A percentile compares a stretch with the other conserved stretches of the same genome.
Conservation (phyloP, 2,888 invertebrate species). For the Cataglyphis cursor region DNA sequence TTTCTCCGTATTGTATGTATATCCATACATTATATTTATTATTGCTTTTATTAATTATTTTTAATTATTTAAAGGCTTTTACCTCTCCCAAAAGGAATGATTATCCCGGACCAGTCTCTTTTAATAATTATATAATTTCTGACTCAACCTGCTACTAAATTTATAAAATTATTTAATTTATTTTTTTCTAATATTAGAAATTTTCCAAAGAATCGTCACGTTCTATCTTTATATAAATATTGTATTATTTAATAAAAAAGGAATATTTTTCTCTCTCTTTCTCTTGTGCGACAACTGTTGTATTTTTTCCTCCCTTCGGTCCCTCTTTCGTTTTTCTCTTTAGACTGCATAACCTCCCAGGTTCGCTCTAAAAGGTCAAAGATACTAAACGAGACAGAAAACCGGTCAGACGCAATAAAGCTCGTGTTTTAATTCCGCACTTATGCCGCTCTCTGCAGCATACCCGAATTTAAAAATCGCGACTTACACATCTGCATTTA, state of each 20-base stretch:
- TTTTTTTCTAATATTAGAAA: neutral
- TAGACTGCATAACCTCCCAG: conserved; percentile 40
- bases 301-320: neutral
- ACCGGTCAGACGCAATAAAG: conserved; percentile 79
- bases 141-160: neutral
- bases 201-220: neutral
- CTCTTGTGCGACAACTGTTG: neutral
- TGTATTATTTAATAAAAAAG: neutral
- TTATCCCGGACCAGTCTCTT: neutral
- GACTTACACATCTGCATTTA: conserved; percentile 82
- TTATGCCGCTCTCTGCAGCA: conserved; percentile 65
- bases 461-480: conserved; percentile 85
- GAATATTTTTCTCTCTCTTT: neutral
- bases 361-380: conserved; percentile 49
- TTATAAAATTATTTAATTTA: conserved; percentile 19
- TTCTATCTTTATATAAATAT: neutral
- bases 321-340: conserved; percentile 29
- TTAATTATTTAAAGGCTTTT: neutral
- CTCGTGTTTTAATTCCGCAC: conserved; percentile 80
- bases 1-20: neutral
- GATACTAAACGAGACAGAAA: conserved; percentile 70
- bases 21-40: neutral
- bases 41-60: neutral
- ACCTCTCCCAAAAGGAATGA: neutral
- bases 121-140: neutral